Percentiles rank a stretch among this genome's conserved stretches.
Evolutionary conservation across 2,113 vertebrate genomes (phyloP).

Genomic region (Cephalopholis sonnerati): DNA sequence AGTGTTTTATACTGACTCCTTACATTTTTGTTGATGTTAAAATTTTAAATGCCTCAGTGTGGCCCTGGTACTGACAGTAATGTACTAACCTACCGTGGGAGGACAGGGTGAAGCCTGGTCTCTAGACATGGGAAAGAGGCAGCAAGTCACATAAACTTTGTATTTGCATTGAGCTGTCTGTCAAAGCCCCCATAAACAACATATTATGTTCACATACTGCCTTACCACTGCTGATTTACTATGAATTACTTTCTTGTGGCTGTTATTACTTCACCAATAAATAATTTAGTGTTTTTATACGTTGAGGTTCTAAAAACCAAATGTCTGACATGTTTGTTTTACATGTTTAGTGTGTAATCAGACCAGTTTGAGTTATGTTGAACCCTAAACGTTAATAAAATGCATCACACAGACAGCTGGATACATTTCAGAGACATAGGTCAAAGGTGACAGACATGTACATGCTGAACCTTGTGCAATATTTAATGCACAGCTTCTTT

Average conservation of each 20-base stretch:
- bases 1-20: not conserved
- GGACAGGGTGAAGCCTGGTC: not conserved
- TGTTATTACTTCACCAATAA: not conserved
- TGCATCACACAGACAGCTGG: not conserved
- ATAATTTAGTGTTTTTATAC: not conserved
- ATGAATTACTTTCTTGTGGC: not conserved
- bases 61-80: not conserved
- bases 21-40: not conserved
- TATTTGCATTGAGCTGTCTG: not conserved
- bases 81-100: not conserved
- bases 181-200: not conserved
- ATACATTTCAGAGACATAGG: not conserved
- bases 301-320: not conserved
- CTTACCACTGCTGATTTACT: slow-evolving; percentile 10
- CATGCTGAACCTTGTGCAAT: not conserved
- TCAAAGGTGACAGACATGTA: not conserved
- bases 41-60: not conserved
- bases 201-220: not conserved
- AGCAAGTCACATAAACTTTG: slow-evolving; percentile 6
- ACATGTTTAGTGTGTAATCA: not conserved
- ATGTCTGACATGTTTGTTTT: not conserved
- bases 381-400: not conserved
- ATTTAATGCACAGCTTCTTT: not conserved
- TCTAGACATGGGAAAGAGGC: not conserved
- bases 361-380: not conserved